Evolutionary conservation across 2,797 vertebrate genomes (phyloP).

Genomic region (Catamblyrhynchus diadema): DNA sequence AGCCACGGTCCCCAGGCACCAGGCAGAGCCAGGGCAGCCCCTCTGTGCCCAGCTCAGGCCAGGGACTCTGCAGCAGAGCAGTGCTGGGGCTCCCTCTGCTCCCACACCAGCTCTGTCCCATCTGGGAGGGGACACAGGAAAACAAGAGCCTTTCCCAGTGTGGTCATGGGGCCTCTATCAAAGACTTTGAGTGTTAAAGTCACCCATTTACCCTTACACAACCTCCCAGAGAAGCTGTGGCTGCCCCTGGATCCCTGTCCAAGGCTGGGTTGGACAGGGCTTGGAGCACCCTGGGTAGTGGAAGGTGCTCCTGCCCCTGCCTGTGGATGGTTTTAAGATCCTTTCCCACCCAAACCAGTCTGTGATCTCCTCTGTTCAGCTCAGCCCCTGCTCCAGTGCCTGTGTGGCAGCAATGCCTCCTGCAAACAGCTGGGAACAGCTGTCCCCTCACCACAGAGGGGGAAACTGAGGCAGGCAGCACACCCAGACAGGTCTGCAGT

Average conservation of each 20-base stretch:
- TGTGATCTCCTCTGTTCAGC: background rate
- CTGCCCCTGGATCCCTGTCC: background rate
- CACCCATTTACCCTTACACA: background rate
- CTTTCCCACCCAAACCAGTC: background rate
- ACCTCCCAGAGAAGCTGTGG: background rate
- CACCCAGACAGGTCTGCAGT: background rate
- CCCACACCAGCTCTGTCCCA: background rate
- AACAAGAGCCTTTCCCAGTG: background rate
- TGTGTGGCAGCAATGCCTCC: background rate
- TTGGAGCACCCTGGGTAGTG: background rate
- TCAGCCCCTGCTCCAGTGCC: background rate
- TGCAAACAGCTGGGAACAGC: background rate
- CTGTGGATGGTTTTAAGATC: background rate
- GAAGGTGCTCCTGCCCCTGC: background rate
- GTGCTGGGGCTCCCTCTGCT: background rate
- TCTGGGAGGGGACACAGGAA: background rate
- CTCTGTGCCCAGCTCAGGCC: background rate
- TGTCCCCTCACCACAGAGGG: background rate
- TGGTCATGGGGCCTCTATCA: background rate
- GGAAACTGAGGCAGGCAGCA: background rate
- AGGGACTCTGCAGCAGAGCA: background rate
- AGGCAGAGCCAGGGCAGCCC: background rate
- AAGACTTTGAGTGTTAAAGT: background rate
- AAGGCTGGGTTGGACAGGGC: background rate
- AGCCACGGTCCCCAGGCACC: fast-evolving